A percentile compares a stretch with the other conserved stretches of the same genome.
Conservation (phyloP, 2,113 vertebrate species). For the Eolophus roseicapilla region DNA sequence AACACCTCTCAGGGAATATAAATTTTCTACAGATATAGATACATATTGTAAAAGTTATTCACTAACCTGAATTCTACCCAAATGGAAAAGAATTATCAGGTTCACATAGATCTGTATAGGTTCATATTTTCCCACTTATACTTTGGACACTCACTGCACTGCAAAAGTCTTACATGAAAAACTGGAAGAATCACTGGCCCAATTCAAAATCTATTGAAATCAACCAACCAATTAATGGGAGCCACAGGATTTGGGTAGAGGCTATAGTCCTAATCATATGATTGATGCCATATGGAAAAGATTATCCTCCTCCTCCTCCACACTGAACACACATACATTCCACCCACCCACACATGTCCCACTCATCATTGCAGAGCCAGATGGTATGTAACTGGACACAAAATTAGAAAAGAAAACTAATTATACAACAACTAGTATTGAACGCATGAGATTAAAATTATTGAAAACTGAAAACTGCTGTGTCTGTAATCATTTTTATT, state of each 20-base stretch:
- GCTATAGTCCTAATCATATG: neutral
- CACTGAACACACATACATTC: neutral
- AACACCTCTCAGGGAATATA: neutral
- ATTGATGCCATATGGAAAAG: neutral
- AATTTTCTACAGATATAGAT: neutral
- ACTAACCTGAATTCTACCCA: neutral
- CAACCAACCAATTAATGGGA: neutral
- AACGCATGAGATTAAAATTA: neutral
- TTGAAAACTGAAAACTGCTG: neutral
- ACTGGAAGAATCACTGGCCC: neutral
- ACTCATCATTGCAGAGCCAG: neutral
- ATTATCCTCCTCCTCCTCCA: neutral
- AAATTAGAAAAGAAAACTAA: neutral
- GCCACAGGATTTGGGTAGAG: neutral
- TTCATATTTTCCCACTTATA: neutral
- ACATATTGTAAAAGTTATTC: neutral
- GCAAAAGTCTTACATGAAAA: neutral
- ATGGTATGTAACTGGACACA: neutral
- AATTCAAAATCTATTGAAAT: constrained; percentile 7
- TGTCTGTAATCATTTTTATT: neutral
- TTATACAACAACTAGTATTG: neutral
- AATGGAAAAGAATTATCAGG: neutral
- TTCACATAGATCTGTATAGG: neutral
- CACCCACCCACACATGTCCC: neutral
- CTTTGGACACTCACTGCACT: neutral